phyloP scores from a whole-genome alignment of 2,888 invertebrate species.

The Eupithecia insigniata region DNA sequence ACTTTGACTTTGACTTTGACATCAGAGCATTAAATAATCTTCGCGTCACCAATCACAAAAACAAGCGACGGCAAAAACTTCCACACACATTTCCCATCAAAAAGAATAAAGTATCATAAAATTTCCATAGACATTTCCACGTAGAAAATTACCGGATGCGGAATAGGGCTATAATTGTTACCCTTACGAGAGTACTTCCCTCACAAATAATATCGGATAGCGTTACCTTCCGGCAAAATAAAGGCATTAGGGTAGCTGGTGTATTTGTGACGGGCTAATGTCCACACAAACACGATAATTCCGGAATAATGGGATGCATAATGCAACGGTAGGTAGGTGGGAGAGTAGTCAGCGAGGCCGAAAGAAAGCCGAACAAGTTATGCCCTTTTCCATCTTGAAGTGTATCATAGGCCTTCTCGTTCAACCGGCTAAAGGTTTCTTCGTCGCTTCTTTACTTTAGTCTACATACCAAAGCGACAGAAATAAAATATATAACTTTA shows the following conservation, averaged over 20 bases:
- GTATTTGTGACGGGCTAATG: slow-evolving; percentile 25
- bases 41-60: background rate
- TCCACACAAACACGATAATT: slow-evolving; percentile 30
- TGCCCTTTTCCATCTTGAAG: background rate
- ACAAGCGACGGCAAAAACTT: background rate
- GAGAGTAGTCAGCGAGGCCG: slow-evolving; percentile 19
- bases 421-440: too few relatives aligned
- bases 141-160: slow-evolving; percentile 26
- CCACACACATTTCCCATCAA: background rate
- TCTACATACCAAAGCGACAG: too few relatives aligned
- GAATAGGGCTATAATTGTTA: slow-evolving; percentile 30
- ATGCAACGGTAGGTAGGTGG: slow-evolving; percentile 24
- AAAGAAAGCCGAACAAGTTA: slow-evolving; percentile 8
- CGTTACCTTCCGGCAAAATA: slow-evolving; percentile 32
- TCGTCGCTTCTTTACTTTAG: too few relatives aligned
- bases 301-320: slow-evolving; percentile 25
- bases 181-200: slow-evolving; percentile 23
- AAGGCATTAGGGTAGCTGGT: slow-evolving; percentile 20
- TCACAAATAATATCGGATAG: slow-evolving; percentile 28
- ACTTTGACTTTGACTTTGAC: too few relatives aligned
- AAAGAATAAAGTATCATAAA: slow-evolving; percentile 18
- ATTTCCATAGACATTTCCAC: slow-evolving; percentile 26
- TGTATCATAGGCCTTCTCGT: too few relatives aligned
- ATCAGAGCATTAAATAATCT: too few relatives aligned
- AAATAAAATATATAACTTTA: too few relatives aligned